phyloP scores from a whole-genome alignment of 2,888 invertebrate species.

The Hipparchia semele region DNA sequence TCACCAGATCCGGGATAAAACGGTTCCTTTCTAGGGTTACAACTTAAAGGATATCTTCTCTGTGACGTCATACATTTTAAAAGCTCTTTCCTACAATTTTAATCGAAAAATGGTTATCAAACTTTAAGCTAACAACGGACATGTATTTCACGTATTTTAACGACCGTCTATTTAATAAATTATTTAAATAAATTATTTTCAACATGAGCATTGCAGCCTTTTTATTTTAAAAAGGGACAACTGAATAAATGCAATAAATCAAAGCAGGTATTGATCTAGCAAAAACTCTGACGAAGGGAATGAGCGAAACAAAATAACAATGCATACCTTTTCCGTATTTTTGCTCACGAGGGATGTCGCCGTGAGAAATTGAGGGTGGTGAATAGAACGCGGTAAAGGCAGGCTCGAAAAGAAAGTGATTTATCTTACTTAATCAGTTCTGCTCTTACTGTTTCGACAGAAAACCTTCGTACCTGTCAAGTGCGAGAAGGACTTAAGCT shows the following conservation, averaged over 20 bases:
- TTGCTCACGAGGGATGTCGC: slow-evolving; percentile 45
- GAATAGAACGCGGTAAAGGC: slow-evolving; percentile 48
- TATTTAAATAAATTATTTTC: no score
- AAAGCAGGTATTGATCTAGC: slow-evolving; percentile 28
- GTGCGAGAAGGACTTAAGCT: no score
- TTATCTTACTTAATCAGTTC: slow-evolving; percentile 44
- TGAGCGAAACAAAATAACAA: slow-evolving; percentile 47
- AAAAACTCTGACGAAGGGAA: slow-evolving; percentile 38
- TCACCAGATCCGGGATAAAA: no score
- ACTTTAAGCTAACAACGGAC: no score
- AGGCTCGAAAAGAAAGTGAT: slow-evolving; percentile 67
- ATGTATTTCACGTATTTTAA: no score
- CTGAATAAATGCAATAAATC: slow-evolving; percentile 20
- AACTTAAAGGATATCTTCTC: background rate
- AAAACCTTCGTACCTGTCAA: background rate
- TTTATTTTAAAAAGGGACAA: slow-evolving; percentile 5
- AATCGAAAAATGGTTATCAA: no score
- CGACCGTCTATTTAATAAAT: no score
- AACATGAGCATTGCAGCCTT: no score
- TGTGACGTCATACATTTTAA: background rate
- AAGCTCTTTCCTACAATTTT: no score
- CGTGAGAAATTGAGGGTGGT: slow-evolving; percentile 62
- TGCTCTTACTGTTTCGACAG: slow-evolving; percentile 10
- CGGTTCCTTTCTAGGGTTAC: no score
- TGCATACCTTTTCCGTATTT: slow-evolving; percentile 45